Evolutionary conservation across 2,888 invertebrate genomes (phyloP).

Genomic region (Heliconius erato): DNA sequence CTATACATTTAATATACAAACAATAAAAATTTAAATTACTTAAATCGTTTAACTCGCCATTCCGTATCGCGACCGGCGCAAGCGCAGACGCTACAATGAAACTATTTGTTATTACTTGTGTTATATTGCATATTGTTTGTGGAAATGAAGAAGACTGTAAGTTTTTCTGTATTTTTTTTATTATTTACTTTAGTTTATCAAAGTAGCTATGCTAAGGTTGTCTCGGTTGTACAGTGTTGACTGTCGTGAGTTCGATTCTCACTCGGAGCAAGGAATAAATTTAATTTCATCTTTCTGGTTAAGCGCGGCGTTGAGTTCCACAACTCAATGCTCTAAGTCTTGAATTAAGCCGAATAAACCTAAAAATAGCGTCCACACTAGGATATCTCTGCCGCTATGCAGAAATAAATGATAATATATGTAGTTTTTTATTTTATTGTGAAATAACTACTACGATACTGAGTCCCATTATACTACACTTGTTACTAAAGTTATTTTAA

Average conservation of each 20-base stretch:
- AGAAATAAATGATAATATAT: no score
- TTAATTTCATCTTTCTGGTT: neutral
- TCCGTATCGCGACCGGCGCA: constrained; percentile 29
- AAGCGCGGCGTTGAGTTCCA: neutral
- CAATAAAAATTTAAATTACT: neutral
- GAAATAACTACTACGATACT: no score
- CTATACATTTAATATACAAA: neutral
- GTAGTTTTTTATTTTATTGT: no score
- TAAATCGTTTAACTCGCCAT: constrained; percentile 20
- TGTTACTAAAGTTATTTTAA: neutral
- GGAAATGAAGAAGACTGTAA: constrained; percentile 51
- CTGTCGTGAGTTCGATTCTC: no score
- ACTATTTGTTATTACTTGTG: constrained; percentile 32
- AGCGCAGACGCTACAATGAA: constrained; percentile 46
- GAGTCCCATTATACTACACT: no score
- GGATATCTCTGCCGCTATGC: neutral
- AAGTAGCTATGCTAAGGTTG: neutral
- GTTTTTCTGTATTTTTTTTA: constrained; percentile 31
- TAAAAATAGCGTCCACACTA: neutral
- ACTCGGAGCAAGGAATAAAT: no score
- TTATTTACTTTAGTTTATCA: neutral
- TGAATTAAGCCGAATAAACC: no score
- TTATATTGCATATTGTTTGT: constrained; percentile 27
- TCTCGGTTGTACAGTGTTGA: no score
- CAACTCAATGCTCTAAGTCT: neutral